Evolutionary conservation across 2,888 invertebrate genomes (phyloP).

Genomic region (Yponomeuta plumbellus): DNA sequence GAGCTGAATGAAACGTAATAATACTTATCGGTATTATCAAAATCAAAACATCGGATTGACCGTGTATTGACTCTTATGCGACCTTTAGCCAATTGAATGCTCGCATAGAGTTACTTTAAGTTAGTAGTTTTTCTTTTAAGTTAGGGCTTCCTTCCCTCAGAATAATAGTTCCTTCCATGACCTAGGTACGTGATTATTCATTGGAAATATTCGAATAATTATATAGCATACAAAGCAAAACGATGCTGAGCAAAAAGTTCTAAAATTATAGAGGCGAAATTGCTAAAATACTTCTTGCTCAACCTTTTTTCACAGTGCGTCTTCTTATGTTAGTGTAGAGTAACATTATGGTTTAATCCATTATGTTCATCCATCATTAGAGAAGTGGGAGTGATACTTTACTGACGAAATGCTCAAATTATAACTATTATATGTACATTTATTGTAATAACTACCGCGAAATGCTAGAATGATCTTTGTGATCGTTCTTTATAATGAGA

Average conservation of each 20-base stretch:
- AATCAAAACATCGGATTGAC: too few relatives aligned
- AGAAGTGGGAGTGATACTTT: not conserved
- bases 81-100: too few relatives aligned
- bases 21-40: too few relatives aligned
- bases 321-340: not conserved
- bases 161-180: too few relatives aligned
- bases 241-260: not conserved
- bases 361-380: not conserved
- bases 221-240: too few relatives aligned
- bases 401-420: not conserved
- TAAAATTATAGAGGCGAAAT: not conserved
- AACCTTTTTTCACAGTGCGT: not conserved
- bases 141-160: too few relatives aligned
- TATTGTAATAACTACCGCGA: not conserved
- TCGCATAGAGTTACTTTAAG: too few relatives aligned
- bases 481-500: not conserved
- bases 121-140: too few relatives aligned
- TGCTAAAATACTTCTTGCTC: not conserved
- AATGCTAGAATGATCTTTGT: not conserved
- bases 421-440: not conserved
- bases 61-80: too few relatives aligned
- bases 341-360: conserved; percentile 1
- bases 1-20: too few relatives aligned
- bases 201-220: too few relatives aligned
- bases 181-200: too few relatives aligned